Evolutionary conservation across 2,888 invertebrate species (phyloP), one percentile per base, ranked within the genome.

Genomic region (Dasysyrphus tricinctus): DNA sequence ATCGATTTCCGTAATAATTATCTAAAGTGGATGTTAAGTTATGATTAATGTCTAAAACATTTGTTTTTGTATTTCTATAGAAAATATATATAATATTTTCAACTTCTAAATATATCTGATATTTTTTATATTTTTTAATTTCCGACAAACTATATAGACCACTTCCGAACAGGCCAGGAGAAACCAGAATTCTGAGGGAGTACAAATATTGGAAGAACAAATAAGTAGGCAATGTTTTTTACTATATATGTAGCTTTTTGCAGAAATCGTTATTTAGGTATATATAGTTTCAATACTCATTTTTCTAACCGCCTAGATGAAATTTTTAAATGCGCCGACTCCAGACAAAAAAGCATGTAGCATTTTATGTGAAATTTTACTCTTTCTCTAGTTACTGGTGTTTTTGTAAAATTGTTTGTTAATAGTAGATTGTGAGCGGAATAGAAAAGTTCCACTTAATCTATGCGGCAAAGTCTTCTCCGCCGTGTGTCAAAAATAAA

Each of bases 91-190:
- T 29, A 34, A 24, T 61, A 9, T 49, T 67, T 70, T 67, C 9
- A 39, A 54, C 29, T 51, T 69, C 39, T 54, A 69, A 54, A 49
- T 67, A 34, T 77, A 59, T 42, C 19, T 49, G 56, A 14, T 24
- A 19, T 34, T 16, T 57, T 49, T 49, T 29, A 56, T 42, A 24
- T 47, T 49, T 34, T 39, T 32, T 16, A 69, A 54, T 65, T 72
- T 81, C 70, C 75, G 79, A 83, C 69, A 54, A 29, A 78, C 14
- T 78, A 37, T 69, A 6, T 16, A 49, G 57, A 57, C 59, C 54
- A 54, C 80, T 84, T 84, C 84, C 80, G 84, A 73, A 73, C 84
- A 56, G 84, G 80, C 80, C 84, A 84, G 80, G 80, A 84, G 76
- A 80, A 80, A 73, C 76, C 84, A 80, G 80, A 84, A 67, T 61